These are phyloP conservation scores for Polypterus senegalus DNA, from an alignment of 2,113 vertebrate species.

Conservation along the genomic window DNA sequence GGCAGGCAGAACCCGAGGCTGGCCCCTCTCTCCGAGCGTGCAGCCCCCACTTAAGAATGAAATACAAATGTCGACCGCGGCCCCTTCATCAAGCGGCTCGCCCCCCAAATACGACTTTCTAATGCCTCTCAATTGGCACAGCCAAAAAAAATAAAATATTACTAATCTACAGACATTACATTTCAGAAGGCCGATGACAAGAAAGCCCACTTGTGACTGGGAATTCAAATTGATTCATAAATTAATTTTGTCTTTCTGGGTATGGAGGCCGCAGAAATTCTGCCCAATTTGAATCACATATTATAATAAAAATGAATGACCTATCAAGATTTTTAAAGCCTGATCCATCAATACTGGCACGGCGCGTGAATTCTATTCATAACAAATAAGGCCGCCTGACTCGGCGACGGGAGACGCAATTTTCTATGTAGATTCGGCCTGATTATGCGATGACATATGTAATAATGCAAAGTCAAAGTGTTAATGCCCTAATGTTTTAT, in stretches of 20 bases:
- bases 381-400: constrained; percentile 58
- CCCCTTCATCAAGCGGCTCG: too few species aligned
- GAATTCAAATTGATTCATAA: constrained; percentile 65
- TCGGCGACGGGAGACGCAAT: constrained; percentile 58
- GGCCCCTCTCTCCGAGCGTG: too few species aligned
- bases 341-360: constrained; percentile 30
- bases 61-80: too few species aligned
- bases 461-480: constrained; percentile 10
- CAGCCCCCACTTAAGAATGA: too few species aligned
- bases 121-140: constrained; percentile 11
- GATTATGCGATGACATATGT: constrained; percentile 58
- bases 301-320: constrained; percentile 62
- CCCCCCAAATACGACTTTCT: constrained; percentile 11
- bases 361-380: constrained; percentile 55
- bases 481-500: constrained; percentile 13
- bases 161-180: constrained; percentile 21
- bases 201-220: constrained; percentile 46
- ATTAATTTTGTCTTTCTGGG: constrained; percentile 66
- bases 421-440: constrained; percentile 53
- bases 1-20: not conserved
- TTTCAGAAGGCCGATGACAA: constrained; percentile 36
- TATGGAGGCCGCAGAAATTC: constrained; percentile 55
- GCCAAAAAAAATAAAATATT: constrained; percentile 9
- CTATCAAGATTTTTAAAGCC: constrained; percentile 13
- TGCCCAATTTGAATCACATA: constrained; percentile 68